These are phyloP conservation scores for Megaustenia siamemsis DNA, from an alignment of 2,888 invertebrate genomes.

Conservation along the genomic window DNA sequence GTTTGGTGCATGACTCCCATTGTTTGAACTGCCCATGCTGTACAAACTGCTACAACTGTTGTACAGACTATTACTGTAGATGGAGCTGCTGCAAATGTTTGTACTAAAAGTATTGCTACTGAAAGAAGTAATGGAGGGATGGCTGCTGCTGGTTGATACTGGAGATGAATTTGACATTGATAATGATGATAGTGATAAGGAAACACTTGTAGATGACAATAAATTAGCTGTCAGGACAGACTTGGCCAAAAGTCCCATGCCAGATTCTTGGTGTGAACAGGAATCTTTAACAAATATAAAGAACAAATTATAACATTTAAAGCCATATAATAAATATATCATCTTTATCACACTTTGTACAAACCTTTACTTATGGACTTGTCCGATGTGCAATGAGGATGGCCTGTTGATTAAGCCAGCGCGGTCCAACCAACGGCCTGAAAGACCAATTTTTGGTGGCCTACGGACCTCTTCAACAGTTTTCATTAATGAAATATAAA, in stretches of 20 bases:
- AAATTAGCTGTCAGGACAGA: slow-evolving; percentile 58
- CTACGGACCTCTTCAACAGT: too few relatives aligned
- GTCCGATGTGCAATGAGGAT: too few relatives aligned
- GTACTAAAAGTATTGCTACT: slow-evolving; percentile 21
- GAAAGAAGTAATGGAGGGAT: slow-evolving; percentile 24
- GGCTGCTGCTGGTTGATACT: not conserved
- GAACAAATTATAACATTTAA: too few relatives aligned
- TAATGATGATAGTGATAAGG: not conserved
- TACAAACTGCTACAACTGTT: slow-evolving; percentile 29
- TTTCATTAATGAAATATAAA: too few relatives aligned
- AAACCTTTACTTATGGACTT: too few relatives aligned
- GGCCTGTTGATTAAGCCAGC: too few relatives aligned
- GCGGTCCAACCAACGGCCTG: too few relatives aligned
- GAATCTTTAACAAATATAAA: slow-evolving; percentile 31
- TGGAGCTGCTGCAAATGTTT: slow-evolving; percentile 29
- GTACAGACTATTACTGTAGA: not conserved
- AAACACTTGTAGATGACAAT: slow-evolving; percentile 27
- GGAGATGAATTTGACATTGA: not conserved
- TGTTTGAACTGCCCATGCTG: slow-evolving; percentile 6
- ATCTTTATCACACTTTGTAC: too few relatives aligned
- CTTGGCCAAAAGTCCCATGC: slow-evolving; percentile 69
- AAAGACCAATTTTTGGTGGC: too few relatives aligned
- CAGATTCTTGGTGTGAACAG: slow-evolving; percentile 55
- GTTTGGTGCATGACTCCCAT: slow-evolving; percentile 14
- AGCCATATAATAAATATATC: too few relatives aligned